Conservation (phyloP, 2,797 vertebrate species). For the Hozukius guyotensis region DNA sequence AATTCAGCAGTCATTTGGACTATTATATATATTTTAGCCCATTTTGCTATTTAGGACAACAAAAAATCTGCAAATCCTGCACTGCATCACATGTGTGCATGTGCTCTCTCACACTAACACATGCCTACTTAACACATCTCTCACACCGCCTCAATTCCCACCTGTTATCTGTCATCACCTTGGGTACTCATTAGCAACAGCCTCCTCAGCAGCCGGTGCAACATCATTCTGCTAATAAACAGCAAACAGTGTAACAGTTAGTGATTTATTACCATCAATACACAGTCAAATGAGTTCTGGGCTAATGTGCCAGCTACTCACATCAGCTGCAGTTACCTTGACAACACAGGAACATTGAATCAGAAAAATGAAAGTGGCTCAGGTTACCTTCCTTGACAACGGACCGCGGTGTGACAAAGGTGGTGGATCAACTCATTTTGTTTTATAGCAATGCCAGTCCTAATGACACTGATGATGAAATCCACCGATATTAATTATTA, state of each 20-base stretch:
- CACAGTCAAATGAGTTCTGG: background rate
- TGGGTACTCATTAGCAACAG: conserved; percentile 23
- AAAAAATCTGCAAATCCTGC: background rate
- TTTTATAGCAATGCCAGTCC: background rate
- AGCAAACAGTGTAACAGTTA: conserved; percentile 14
- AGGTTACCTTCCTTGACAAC: background rate
- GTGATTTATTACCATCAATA: conserved; percentile 20
- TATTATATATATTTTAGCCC: background rate
- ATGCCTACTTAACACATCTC: conserved; percentile 9
- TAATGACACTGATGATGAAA: background rate
- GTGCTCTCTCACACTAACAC: conserved; percentile 8
- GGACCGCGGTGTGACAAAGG: background rate
- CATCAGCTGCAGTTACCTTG: conserved; percentile 21
- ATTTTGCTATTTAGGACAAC: background rate
- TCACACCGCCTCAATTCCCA: conserved; percentile 4
- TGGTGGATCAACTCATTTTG: background rate
- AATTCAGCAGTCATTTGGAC: background rate
- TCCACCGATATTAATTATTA: background rate
- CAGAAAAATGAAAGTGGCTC: background rate
- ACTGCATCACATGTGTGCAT: background rate
- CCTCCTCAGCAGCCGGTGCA: conserved; percentile 6
- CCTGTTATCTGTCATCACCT: conserved; percentile 38
- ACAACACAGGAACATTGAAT: conserved; percentile 3
- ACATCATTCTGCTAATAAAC: conserved; percentile 20
- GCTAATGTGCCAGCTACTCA: background rate